Evolutionary conservation across 2,888 invertebrate genomes (phyloP).

Genomic region (Furcula furcula): DNA sequence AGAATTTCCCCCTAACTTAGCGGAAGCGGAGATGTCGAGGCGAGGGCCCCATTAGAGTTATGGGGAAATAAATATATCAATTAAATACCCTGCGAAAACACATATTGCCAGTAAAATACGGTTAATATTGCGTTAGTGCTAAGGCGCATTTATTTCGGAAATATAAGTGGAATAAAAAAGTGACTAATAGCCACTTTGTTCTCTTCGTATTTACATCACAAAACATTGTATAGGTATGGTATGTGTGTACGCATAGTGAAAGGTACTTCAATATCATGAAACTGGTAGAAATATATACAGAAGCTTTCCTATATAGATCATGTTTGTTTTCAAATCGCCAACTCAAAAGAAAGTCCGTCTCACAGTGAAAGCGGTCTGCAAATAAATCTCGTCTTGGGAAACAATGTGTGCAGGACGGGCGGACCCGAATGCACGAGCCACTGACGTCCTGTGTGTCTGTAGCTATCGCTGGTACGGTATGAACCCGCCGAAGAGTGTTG

Average conservation of each 20-base stretch:
- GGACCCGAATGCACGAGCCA: too few species aligned
- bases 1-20: constrained; percentile 50
- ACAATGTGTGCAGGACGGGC: constrained; percentile 77
- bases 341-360: constrained; percentile 63
- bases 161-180: too few species aligned
- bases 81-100: constrained; percentile 36
- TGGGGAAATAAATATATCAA: constrained; percentile 49
- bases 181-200: too few species aligned
- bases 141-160: too few species aligned
- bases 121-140: constrained; percentile 2
- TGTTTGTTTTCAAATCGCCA: constrained; percentile 53
- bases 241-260: constrained; percentile 3
- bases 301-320: constrained; percentile 62
- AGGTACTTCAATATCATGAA: neutral
- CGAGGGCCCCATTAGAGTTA: constrained; percentile 43
- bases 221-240: too few species aligned
- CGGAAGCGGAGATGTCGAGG: constrained; percentile 39
- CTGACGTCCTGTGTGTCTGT: too few species aligned
- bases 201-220: too few species aligned
- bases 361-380: constrained; percentile 64
- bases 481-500: too few species aligned
- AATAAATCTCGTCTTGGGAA: constrained; percentile 63
- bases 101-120: constrained; percentile 4
- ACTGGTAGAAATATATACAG: constrained; percentile 20
- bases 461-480: too few species aligned